Base-by-base conservation (phyloP, 1,140 invertebrate genomes). In the Drosophila rhopaloa region DNA sequence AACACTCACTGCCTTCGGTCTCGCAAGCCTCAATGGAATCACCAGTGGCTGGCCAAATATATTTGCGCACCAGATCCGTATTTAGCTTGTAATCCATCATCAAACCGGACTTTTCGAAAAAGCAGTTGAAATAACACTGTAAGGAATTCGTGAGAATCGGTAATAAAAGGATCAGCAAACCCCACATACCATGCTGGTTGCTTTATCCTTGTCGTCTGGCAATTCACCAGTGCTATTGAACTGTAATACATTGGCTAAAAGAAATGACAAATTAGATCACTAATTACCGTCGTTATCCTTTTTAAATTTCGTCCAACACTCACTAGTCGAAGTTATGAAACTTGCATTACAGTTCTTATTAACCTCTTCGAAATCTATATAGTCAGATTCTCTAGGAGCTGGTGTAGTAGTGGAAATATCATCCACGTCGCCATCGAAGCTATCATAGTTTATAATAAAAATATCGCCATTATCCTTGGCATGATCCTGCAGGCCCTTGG, bases 101-200 rank as follows among this genome's bases (percentile, higher is more conserved):
- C 0, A 92, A 24, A 0, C 83, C 83, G 0, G 83, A 75, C 44
- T 86, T 92, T 76, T 92, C 91, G 60, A 81, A 91, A 41, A 86
- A 89, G 48, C 91, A 92, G 11, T 91, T 71, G 51, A 92, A 79
- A 35, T 86, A 92, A 35, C 91, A 92, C 91, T 92, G 44, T 1
- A 59, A 32, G 35, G 27, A 24, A 40, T 32, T 5, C 0, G 2
- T 50, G 6, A 10, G 35, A 38, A 24, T 32, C 1, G 5, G 9
- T 10, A 7, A 7, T 10, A 9, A 10, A 5, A 13, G 16, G n/a
- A 9, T 19, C 27, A 27, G 13, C 19, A 1, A 16, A n/a, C 5
- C 7, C 0, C 35, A 65, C 62, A 57, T 71, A 92, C 91, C 91
- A 81, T 86, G 66, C 86, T 91, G 2, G 91, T 92, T 71, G 5